Evolutionary conservation across 2,113 vertebrate genomes (phyloP).

Genomic region (Falcunculus frontatus): DNA sequence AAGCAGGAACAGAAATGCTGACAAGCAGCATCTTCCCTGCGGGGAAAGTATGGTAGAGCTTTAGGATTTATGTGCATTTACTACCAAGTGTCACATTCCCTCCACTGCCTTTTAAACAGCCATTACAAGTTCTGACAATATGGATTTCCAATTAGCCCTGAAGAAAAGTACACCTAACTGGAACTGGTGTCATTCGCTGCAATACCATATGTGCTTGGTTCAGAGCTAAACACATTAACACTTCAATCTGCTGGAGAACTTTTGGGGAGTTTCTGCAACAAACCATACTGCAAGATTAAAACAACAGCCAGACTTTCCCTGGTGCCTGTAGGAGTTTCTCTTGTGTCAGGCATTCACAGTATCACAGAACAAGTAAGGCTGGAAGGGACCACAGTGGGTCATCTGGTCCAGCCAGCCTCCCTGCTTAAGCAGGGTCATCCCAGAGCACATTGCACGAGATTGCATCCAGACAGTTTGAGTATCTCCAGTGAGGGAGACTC

Average conservation of each 20-base stretch:
- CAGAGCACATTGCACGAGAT: accelerated
- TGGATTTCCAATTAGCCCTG: background rate
- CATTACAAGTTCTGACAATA: background rate
- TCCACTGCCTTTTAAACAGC: background rate
- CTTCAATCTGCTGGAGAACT: background rate
- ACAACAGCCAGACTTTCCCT: background rate
- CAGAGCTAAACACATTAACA: background rate
- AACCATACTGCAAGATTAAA: background rate
- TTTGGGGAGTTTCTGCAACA: background rate
- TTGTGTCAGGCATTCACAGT: background rate
- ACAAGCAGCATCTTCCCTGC: background rate
- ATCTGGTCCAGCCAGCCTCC: background rate
- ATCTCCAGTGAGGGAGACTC: background rate
- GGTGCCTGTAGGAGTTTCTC: background rate
- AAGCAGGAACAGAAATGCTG: background rate
- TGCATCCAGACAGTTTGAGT: background rate
- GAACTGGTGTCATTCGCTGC: accelerated
- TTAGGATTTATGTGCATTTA: background rate
- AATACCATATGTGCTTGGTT: accelerated
- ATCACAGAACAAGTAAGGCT: background rate
- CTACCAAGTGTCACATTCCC: background rate
- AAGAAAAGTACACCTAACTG: background rate
- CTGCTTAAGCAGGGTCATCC: background rate
- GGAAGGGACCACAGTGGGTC: background rate
- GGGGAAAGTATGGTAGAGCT: background rate